Percentiles rank a stretch among this genome's conserved stretches.
Conservation (phyloP, 1,140 invertebrate species). For the Bilobella aurantiaca region DNA sequence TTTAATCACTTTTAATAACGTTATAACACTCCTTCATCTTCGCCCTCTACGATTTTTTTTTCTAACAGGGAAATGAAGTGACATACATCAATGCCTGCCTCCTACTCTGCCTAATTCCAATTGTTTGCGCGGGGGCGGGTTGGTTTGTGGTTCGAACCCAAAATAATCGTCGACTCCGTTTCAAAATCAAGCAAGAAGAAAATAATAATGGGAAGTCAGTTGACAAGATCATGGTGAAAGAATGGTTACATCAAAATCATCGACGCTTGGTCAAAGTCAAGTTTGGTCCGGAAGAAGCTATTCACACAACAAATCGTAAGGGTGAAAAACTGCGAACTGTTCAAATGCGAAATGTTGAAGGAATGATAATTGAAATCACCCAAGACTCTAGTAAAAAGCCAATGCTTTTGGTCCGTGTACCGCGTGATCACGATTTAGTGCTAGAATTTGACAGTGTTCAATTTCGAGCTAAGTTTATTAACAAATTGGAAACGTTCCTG, state of each 20-base stretch:
- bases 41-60: conserved; percentile 10
- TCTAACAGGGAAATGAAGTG: conserved; percentile 79
- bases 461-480: conserved; percentile 75
- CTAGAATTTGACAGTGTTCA: conserved; percentile 76
- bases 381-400: conserved; percentile 58
- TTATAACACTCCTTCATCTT: neutral
- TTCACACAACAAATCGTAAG: conserved; percentile 76
- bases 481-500: conserved; percentile 75
- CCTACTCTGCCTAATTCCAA: conserved; percentile 78
- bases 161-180: conserved; percentile 63
- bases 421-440: conserved; percentile 91
- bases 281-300: conserved; percentile 68
- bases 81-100: conserved; percentile 92
- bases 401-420: conserved; percentile 71
- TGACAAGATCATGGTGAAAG: conserved; percentile 85
- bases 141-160: conserved; percentile 87
- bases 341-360: conserved; percentile 60
- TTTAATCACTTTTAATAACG: conserved; percentile 12
- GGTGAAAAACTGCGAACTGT: conserved; percentile 76
- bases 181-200: conserved; percentile 75
- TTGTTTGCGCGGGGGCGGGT: conserved; percentile 78
- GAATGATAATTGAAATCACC: conserved; percentile 72
- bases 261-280: conserved; percentile 81
- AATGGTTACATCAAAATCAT: conserved; percentile 90
- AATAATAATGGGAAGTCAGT: conserved; percentile 56